Conservation (phyloP, 2,888 invertebrate genomes). For the Ormyrus rosae region DNA sequence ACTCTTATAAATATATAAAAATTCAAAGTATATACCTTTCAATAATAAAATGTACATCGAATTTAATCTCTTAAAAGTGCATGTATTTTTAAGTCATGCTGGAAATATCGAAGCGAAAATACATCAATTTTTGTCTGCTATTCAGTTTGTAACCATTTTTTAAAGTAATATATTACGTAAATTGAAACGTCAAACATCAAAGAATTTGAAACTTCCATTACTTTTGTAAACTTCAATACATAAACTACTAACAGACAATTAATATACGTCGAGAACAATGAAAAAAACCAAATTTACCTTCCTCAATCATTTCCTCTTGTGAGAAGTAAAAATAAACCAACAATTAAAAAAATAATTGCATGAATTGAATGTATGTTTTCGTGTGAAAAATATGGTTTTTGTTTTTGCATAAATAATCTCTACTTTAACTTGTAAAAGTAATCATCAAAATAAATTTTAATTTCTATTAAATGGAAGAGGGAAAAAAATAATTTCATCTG, state of each 20-base stretch:
- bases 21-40: constrained; percentile 3
- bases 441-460: too few species aligned
- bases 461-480: background rate
- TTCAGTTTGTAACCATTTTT: constrained; percentile 27
- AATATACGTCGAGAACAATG: constrained; percentile 15
- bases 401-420: too few species aligned
- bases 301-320: background rate
- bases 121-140: constrained; percentile 50
- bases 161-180: constrained; percentile 34
- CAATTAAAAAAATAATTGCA: too few species aligned
- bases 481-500: constrained; percentile 20
- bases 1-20: background rate
- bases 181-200: constrained; percentile 40
- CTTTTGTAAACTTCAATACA: background rate
- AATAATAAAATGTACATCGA: background rate
- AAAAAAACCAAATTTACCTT: constrained; percentile 19
- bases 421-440: too few species aligned
- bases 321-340: too few species aligned
- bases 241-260: constrained; percentile 23
- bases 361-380: too few species aligned
- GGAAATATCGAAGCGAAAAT: constrained; percentile 23
- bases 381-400: too few species aligned
- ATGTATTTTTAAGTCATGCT: constrained; percentile 31
- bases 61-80: constrained; percentile 32
- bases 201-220: constrained; percentile 32